Evolutionary conservation across 1,140 invertebrate genomes (phyloP).

Genomic region (Calephelis virginiensis): DNA sequence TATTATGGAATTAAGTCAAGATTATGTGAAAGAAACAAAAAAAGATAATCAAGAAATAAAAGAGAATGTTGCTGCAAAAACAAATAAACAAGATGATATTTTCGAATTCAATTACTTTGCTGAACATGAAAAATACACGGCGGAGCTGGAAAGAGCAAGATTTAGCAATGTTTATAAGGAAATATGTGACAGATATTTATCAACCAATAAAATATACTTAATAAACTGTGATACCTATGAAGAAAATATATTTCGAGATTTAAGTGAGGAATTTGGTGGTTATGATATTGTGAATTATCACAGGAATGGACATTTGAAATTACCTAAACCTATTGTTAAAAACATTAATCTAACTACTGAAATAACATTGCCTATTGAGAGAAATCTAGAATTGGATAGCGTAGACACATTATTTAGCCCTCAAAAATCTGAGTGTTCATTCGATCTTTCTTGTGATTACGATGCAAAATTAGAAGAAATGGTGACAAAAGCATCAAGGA

Average conservation of each 20-base stretch:
- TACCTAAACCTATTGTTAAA: conserved; percentile 50
- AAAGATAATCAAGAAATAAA: neutral
- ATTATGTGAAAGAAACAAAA: neutral
- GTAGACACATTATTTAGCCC: conserved; percentile 53
- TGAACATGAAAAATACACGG: conserved; percentile 56
- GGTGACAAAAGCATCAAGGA: conserved; percentile 62
- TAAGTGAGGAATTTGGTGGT: conserved; percentile 41
- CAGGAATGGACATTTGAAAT: conserved; percentile 57
- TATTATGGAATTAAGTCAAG: conserved; percentile 22
- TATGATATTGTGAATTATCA: conserved; percentile 59
- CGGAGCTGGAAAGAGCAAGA: conserved; percentile 51
- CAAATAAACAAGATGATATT: neutral
- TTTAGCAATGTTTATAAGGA: conserved; percentile 50
- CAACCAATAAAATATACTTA: conserved; percentile 49
- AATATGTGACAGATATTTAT: conserved; percentile 31
- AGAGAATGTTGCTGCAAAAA: neutral
- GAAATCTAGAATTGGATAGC: conserved; percentile 20
- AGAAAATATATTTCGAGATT: conserved; percentile 56
- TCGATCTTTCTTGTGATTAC: conserved; percentile 62
- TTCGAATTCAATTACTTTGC: conserved; percentile 46
- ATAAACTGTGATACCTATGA: conserved; percentile 66
- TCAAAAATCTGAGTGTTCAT: conserved; percentile 66
- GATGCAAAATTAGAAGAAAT: conserved; percentile 68
- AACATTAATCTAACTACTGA: conserved; percentile 52
- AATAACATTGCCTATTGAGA: conserved; percentile 50